A percentile compares a stretch with the other conserved stretches of the same genome.
Conservation (phyloP, 2,888 invertebrate species). For the Monopis laevigella region DNA sequence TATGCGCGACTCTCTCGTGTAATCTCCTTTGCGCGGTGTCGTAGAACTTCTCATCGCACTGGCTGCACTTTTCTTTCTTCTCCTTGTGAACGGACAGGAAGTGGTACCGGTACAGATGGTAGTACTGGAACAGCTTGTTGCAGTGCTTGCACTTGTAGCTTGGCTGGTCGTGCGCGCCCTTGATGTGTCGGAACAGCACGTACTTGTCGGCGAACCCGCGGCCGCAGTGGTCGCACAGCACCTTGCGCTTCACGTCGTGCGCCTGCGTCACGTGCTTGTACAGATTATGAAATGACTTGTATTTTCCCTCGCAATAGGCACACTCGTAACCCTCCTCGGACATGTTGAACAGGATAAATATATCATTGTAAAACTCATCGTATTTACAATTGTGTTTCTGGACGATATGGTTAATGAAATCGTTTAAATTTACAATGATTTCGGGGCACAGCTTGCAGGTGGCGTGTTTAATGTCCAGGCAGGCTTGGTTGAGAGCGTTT, state of each 20-base stretch:
- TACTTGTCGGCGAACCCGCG: constrained; percentile 15
- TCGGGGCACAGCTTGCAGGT: constrained; percentile 4
- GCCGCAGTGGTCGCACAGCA: constrained; percentile 15
- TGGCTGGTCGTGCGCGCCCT: background rate
- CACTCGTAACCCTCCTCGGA: background rate
- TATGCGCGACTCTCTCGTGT: constrained; percentile 2
- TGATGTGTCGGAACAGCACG: constrained; percentile 1
- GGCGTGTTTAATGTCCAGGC: background rate
- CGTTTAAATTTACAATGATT: background rate
- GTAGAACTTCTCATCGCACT: constrained; percentile 1
- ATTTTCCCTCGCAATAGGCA: constrained; percentile 19
- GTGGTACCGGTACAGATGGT: constrained; percentile 1
- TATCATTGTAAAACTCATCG: constrained; percentile 1
- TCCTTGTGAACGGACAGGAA: constrained; percentile 2
- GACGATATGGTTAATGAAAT: constrained; percentile 3
- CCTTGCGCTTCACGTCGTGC: constrained; percentile 25
- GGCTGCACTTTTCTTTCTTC: constrained; percentile 2
- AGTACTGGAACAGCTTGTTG: background rate
- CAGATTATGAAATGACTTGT: constrained; percentile 42
- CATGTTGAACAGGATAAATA: constrained; percentile 9
- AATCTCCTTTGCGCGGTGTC: background rate
- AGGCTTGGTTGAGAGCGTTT: background rate
- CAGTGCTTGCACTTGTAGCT: constrained; percentile 8
- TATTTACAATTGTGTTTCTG: background rate
- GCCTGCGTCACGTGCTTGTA: constrained; percentile 42